Base-by-base conservation (phyloP, 1,140 invertebrate genomes). In the Rhyzopertha dominica region DNA sequence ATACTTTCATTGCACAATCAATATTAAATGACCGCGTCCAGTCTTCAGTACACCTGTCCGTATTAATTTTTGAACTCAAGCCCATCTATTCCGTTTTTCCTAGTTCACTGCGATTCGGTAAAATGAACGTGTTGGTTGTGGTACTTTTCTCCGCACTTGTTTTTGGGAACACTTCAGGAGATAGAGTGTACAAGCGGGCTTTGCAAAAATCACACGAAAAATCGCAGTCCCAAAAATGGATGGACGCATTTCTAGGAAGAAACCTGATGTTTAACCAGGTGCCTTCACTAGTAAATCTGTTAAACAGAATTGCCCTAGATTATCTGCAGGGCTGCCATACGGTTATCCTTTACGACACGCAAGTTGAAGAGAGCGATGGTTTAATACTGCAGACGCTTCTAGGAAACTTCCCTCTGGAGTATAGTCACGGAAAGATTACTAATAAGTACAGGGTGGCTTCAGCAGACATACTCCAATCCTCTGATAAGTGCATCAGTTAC, bases 301-400 rank as follows among this genome's bases (percentile, higher is more conserved):
- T 82, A 10, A 70, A 72, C 43, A 75, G 74, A 51, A 70, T 82
- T 26, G 71, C 76, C 4, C 19, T 65, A 2, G 67, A 72, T n/a
- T 75, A 81, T 56, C 59, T 82, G 5, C 61, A 59, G 18, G 74
- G 76, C 34, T 82, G 79, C 50, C 71, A 71, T 1, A 73, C 78
- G 0, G 65, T 77, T n/a, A 72, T 83, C 45, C 67, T 82, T 9
- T 82, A 82, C 39, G 81, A 82, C 47, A 63, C 51, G 23, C 67
- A 61, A 53, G 71, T 76, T 2, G 74, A 77, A 60, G 61, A 65
- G 12, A 62, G 64, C n/a, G 73, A 78, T 35, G 67, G 61, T 5
- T 54, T 75, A 7, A 58, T 82, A 17, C 59, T 82, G 23, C 67
- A 77, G 51, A 67, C 69, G 30, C 60, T 81, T 1, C 71, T 82